A percentile compares a stretch with the other conserved stretches of the same genome.
phyloP scores from a whole-genome alignment of 2,888 invertebrate species.

The Diaperis boleti region DNA sequence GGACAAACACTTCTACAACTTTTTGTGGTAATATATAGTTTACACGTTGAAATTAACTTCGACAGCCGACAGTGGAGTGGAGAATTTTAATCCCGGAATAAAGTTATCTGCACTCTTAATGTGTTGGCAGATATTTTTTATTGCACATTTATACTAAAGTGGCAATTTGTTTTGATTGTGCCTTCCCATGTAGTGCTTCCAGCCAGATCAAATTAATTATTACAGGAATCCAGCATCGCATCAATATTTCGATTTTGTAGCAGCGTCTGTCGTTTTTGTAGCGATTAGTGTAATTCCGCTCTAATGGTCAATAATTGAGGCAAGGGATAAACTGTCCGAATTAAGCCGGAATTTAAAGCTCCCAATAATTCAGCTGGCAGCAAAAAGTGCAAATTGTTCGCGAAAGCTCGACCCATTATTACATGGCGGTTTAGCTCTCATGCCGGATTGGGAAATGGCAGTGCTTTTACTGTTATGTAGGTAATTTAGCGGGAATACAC shows the following conservation, averaged over 20 bases:
- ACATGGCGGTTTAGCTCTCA: conserved; percentile 3
- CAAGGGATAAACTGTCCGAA: background rate
- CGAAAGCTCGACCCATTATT: conserved; percentile 9
- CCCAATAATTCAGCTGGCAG: conserved; percentile 5
- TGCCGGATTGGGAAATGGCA: conserved; percentile 13
- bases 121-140: no score
- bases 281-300: conserved; percentile 8
- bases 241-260: no score
- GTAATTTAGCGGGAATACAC: conserved; percentile 15
- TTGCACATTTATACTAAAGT: no score
- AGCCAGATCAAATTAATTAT: background rate
- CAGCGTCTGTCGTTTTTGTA: background rate
- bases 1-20: no score
- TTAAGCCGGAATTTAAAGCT: conserved; percentile 8
- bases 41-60: no score
- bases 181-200: no score
- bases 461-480: conserved; percentile 28
- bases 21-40: no score
- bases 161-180: no score
- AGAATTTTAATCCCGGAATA: no score
- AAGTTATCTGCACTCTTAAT: no score
- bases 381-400: conserved; percentile 12
- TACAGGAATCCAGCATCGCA: no score
- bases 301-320: background rate
- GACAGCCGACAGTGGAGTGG: no score